phyloP scores from a whole-genome alignment of 2,797 vertebrate genomes.

The Falco columbarius region DNA sequence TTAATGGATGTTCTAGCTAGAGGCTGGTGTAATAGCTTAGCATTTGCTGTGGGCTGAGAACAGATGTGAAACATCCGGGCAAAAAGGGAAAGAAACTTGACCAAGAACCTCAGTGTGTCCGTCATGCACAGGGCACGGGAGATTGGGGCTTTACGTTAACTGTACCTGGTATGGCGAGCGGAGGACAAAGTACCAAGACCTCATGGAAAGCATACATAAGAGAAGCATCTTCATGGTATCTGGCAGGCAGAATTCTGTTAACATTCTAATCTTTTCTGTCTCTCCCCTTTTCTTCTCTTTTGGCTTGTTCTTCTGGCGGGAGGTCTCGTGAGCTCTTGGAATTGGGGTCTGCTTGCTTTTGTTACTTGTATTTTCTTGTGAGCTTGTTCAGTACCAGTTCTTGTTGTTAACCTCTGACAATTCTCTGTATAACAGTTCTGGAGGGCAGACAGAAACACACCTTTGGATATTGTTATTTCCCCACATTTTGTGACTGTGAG shows the following conservation, averaged over 20 bases:
- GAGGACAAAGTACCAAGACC: neutral
- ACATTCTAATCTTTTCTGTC: neutral
- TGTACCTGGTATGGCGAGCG: fast-evolving
- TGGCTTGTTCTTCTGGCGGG: neutral
- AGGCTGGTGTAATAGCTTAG: neutral
- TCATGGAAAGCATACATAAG: neutral
- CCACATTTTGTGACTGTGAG: neutral
- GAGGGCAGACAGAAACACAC: neutral
- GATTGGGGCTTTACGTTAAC: neutral
- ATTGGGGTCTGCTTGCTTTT: neutral
- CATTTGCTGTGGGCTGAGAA: neutral
- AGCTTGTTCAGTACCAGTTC: neutral
- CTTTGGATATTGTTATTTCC: neutral
- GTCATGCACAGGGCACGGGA: neutral
- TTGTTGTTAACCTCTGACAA: neutral
- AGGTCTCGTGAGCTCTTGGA: neutral
- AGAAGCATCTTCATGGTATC: neutral
- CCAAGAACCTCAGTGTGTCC: neutral
- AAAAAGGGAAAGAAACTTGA: neutral
- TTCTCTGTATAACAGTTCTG: neutral
- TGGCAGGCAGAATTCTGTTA: neutral
- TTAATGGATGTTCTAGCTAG: neutral
- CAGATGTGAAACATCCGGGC: neutral
- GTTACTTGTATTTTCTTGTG: neutral
- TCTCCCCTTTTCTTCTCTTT: neutral